These are phyloP conservation scores for Aplysina aerophoba DNA, from an alignment of 37 sponge, comb jelly and placozoan species.

Conservation along the genomic window DNA sequence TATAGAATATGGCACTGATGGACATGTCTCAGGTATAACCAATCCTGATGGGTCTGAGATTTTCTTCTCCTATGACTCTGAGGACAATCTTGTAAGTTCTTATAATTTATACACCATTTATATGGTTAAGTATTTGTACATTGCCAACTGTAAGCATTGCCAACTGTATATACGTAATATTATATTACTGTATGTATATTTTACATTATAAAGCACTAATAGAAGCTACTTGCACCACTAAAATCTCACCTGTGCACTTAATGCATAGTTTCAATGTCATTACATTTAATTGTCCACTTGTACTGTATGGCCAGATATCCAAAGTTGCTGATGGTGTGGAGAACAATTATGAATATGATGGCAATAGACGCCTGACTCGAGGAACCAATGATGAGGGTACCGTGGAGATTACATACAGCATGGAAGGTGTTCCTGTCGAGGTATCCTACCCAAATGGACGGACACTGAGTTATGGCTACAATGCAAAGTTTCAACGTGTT, in stretches of 20 bases:
- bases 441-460: constrained; percentile 43
- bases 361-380: not conserved
- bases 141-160: too few species aligned
- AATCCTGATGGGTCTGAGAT: not conserved
- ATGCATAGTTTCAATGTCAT: too few species aligned
- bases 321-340: not conserved
- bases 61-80: not conserved
- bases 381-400: constrained; percentile 28
- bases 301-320: not conserved
- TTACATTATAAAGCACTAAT: too few species aligned
- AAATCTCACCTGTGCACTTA: too few species aligned
- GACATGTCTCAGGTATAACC: not conserved
- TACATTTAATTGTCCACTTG: too few species aligned
- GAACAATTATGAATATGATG: constrained; percentile 15
- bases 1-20: not conserved
- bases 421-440: constrained; percentile 5
- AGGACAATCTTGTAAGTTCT: constrained; percentile 14
- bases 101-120: not conserved
- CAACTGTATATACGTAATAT: too few species aligned
- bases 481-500: constrained; percentile 1
- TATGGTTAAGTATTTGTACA: too few species aligned
- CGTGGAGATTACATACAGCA: constrained; percentile 17
- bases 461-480: constrained; percentile 32
- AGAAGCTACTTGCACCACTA: too few species aligned
- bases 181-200: too few species aligned